These are phyloP conservation scores for Xestia xanthographa DNA, from an alignment of 2,888 invertebrate species.

Conservation along the genomic window DNA sequence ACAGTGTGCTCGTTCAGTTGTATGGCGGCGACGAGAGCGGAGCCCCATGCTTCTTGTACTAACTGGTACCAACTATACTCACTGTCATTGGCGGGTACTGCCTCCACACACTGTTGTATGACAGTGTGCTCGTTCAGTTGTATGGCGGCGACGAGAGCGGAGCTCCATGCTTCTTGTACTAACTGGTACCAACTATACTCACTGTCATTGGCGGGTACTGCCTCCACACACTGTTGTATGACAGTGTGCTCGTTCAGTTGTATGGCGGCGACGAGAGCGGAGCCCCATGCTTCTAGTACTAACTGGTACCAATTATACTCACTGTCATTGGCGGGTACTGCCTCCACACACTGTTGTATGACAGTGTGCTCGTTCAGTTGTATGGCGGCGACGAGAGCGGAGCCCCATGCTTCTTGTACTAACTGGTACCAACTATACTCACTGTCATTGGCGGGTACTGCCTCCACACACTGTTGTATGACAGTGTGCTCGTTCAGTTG, in stretches of 20 bases:
- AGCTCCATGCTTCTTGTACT: constrained; percentile 91
- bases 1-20: constrained; percentile 94
- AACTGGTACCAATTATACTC: too few relatives aligned
- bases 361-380: constrained; percentile 94
- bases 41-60: constrained; percentile 91
- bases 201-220: constrained; percentile 90
- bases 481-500: constrained; percentile 94
- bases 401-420: constrained; percentile 91
- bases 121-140: constrained; percentile 94
- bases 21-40: constrained; percentile 96
- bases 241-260: constrained; percentile 94
- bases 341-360: constrained; percentile 95
- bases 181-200: too few relatives aligned
- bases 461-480: constrained; percentile 95
- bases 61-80: too few relatives aligned
- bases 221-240: constrained; percentile 95
- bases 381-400: constrained; percentile 96
- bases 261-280: constrained; percentile 96
- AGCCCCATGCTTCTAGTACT: constrained; percentile 91
- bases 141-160: constrained; percentile 96
- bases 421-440: too few relatives aligned
- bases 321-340: constrained; percentile 90
- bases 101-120: constrained; percentile 95
- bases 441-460: constrained; percentile 90
- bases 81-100: constrained; percentile 90